Base-by-base conservation (phyloP, 2,888 invertebrate genomes). In the Agrypnus murinus region DNA sequence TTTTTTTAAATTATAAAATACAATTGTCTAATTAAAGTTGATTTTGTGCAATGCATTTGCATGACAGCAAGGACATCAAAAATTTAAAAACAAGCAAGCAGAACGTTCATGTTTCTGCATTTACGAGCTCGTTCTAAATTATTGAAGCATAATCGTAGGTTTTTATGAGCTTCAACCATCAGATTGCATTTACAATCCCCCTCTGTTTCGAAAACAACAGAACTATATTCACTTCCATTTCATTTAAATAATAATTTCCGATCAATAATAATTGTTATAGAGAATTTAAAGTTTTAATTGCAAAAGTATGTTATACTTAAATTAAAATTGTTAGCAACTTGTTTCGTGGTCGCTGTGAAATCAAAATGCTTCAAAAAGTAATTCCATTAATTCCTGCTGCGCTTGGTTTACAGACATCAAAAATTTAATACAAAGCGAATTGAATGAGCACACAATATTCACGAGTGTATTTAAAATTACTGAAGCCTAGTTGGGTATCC, bases 401-500 rank as follows among this genome's bases (percentile, higher is more conserved):
- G 36, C 66, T 59, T 53, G 48, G 59, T 38, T 59, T 59, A 19
- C 62, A 57, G 63, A 63, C 68, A 68, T 68, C 63, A 69, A 69
- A 67, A 69, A 69, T 69, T 63, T 19, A 63, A 64, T 69, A 63
- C 62, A 62, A 68, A 15, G 45, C 34, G 25, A 65, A 58, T 15
- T 48, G 69, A 69, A 69, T 58, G 63, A 69, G 46, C 43, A 64
- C 62, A 38, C 62, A 67, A 60, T 46, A 68, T 63, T 57, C 68
- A 36, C 14, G 57, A 69, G 58, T 34, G 69, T 69, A 63, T 69
- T 69, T 69, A 58, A 69, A 69, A 69, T 69, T 63, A 57, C 46
- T 63, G 63, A 64, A 63, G 69, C 69, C 63, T 69, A 38, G 19
- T 57, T 38, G 32, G 65, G 55, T 50, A 55, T 59, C 58, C 59